These are phyloP conservation scores for Laothoe populi DNA, from an alignment of 2,888 invertebrate genomes.

Conservation along the genomic window DNA sequence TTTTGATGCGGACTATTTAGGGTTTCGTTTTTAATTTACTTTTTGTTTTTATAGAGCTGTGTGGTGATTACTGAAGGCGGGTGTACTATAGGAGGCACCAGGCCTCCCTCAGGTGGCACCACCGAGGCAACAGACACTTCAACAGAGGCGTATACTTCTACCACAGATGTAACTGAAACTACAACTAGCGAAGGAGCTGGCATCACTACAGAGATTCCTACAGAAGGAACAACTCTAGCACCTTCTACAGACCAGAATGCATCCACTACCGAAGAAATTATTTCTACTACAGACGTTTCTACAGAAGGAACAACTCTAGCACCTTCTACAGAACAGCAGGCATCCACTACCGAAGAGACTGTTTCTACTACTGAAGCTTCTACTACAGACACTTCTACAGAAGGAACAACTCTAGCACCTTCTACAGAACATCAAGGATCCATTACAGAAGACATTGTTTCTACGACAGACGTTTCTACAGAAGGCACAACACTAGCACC, in stretches of 20 bases:
- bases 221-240: not conserved
- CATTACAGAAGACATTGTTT: too few species aligned
- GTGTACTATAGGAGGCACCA: slow-evolving; percentile 35
- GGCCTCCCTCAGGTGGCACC: not conserved
- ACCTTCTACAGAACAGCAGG: not conserved
- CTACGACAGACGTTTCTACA: not conserved
- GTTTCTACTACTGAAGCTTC: not conserved
- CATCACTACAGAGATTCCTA: not conserved
- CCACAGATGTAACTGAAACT: too few species aligned
- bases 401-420: slow-evolving; percentile 21
- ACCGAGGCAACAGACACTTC: not conserved
- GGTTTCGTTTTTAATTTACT: not conserved
- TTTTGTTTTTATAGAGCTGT: slow-evolving; percentile 36
- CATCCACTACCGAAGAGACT: too few species aligned
- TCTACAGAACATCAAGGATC: too few species aligned
- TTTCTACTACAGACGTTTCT: not conserved
- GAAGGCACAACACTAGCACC: not conserved
- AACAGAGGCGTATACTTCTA: not conserved
- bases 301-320: not conserved
- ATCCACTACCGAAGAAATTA: not conserved
- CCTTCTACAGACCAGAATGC: not conserved
- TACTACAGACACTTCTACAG: not conserved
- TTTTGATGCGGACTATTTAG: too few species aligned
- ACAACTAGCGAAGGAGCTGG: too few species aligned
- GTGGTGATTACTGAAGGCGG: slow-evolving; percentile 39